These are phyloP conservation scores for Cheilosia grossa DNA, from an alignment of 2,888 invertebrate species.

Conservation along the genomic window DNA sequence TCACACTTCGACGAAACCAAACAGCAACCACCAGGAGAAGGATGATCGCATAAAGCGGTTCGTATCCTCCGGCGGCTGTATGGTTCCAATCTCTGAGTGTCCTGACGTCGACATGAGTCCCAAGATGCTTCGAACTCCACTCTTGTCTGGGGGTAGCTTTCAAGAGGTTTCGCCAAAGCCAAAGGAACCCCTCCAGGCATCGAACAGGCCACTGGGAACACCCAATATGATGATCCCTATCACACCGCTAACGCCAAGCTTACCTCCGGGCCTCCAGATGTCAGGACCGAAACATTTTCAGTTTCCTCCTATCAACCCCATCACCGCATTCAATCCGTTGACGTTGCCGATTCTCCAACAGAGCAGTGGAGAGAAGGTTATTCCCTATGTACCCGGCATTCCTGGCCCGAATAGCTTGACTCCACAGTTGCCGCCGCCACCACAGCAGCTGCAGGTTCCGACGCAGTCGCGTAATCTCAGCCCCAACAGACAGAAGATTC, in stretches of 20 bases:
- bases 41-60: constrained; percentile 80
- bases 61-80: constrained; percentile 82
- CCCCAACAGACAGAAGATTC: constrained; percentile 80
- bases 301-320: constrained; percentile 88
- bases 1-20: constrained; percentile 12
- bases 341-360: constrained; percentile 86
- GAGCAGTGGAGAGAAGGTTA: constrained; percentile 88
- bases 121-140: constrained; percentile 91
- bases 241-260: constrained; percentile 85
- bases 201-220: constrained; percentile 76
- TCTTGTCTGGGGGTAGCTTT: constrained; percentile 93
- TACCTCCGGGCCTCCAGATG: constrained; percentile 83
- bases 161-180: constrained; percentile 83
- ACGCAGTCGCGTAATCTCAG: constrained; percentile 76
- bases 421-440: constrained; percentile 81
- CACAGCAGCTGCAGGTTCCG: constrained; percentile 78
- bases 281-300: constrained; percentile 84
- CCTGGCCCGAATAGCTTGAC: constrained; percentile 90
- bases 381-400: constrained; percentile 94
- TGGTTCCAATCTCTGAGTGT: constrained; percentile 86
- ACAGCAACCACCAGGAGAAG: constrained; percentile 84
- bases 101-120: constrained; percentile 87
- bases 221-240: constrained; percentile 86
- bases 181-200: constrained; percentile 76
- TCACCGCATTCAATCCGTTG: constrained; percentile 88